Conservation (phyloP, 2,888 invertebrate genomes). For the Pyrochroa serraticornis region DNA sequence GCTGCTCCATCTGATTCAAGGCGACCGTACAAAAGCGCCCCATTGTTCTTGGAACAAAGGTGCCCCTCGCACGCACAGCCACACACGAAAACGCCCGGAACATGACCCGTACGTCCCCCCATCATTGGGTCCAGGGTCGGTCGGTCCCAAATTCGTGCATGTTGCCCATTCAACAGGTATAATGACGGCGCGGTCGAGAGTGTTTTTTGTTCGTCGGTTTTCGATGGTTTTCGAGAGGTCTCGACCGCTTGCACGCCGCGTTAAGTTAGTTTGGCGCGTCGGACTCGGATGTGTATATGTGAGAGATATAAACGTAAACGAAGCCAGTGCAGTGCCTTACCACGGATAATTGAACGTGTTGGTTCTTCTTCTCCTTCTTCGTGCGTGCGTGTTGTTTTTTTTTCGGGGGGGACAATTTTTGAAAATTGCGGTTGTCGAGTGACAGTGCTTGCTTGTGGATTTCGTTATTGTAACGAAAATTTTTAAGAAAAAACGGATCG, state of each 20-base stretch:
- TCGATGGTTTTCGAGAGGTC: constrained; percentile 44
- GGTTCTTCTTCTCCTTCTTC: constrained; percentile 37
- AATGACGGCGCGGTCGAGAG: constrained; percentile 27
- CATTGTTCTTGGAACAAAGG: constrained; percentile 23
- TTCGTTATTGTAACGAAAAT: too few relatives aligned
- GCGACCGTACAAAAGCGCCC: constrained; percentile 4
- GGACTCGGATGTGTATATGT: constrained; percentile 36
- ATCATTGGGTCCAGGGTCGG: constrained; percentile 3
- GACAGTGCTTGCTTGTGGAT: too few relatives aligned
- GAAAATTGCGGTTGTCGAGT: constrained; percentile 15
- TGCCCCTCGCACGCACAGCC: neutral
- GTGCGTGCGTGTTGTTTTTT: constrained; percentile 27
- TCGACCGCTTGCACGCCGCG: constrained; percentile 42
- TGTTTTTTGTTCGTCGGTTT: constrained; percentile 43
- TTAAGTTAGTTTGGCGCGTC: constrained; percentile 51
- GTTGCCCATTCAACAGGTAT: constrained; percentile 43
- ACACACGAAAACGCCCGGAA: too few relatives aligned
- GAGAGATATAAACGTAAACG: constrained; percentile 25
- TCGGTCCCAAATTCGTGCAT: constrained; percentile 5
- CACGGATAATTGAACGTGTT: constrained; percentile 42
- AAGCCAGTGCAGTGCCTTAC: constrained; percentile 42
- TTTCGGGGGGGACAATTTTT: constrained; percentile 17
- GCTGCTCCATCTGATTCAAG: constrained; percentile 1
- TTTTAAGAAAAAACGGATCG: too few relatives aligned
- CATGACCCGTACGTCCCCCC: constrained; percentile 10